Evolutionary conservation across 2,797 vertebrate genomes (phyloP).

Genomic region (Mormyrops attenuatus): DNA sequence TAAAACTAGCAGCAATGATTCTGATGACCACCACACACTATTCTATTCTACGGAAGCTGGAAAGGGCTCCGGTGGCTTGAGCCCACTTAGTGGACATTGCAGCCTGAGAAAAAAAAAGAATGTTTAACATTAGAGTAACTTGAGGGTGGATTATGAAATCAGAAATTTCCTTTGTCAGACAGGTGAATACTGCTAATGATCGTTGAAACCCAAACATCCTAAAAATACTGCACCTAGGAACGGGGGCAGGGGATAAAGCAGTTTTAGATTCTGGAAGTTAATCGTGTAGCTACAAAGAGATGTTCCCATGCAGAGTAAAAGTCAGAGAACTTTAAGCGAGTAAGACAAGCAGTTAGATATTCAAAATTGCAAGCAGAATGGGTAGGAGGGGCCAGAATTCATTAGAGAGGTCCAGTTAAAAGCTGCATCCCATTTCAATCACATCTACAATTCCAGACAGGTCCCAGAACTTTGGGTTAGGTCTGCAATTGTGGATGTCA

Average conservation of each 20-base stretch:
- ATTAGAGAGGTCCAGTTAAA: neutral
- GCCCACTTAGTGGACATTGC: neutral
- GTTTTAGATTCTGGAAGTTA: constrained; percentile 1
- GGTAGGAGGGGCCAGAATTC: neutral
- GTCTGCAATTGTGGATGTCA: neutral
- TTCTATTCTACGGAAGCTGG: neutral
- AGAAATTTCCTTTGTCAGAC: neutral
- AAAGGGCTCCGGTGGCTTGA: neutral
- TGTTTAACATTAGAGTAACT: neutral
- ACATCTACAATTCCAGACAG: neutral
- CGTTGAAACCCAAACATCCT: neutral
- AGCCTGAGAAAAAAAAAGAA: neutral
- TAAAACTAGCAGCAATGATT: neutral
- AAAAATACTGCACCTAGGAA: neutral
- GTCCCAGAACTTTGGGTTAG: neutral
- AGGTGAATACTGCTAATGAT: neutral
- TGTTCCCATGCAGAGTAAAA: neutral
- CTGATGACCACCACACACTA: neutral
- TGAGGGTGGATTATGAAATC: neutral
- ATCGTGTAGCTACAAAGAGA: neutral
- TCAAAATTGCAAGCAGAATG: neutral
- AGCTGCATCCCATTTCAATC: neutral
- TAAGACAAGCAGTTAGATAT: neutral
- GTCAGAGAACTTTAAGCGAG: neutral
- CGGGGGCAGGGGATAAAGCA: neutral